phyloP scores from a whole-genome alignment of 2,113 vertebrate genomes.

The Mus pahari region DNA sequence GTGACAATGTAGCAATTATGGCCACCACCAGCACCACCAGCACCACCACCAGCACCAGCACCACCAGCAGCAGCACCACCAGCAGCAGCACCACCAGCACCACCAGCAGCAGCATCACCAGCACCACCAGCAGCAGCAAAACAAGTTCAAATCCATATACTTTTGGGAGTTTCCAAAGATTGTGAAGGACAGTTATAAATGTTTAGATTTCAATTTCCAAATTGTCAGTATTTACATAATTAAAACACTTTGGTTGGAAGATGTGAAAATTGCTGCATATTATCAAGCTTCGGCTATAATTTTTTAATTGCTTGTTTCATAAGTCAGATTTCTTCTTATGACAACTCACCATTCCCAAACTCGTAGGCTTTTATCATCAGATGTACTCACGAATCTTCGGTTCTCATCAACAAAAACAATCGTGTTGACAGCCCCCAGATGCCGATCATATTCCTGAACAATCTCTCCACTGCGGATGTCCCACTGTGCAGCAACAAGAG shows the following conservation, averaged over 20 bases:
- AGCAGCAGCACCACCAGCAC: no score
- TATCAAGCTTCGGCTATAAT: neutral
- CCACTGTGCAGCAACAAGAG: constrained; percentile 89
- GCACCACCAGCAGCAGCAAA: neutral
- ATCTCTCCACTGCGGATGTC: constrained; percentile 96
- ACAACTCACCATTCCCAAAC: constrained; percentile 98
- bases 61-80: neutral
- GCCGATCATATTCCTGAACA: constrained; percentile 98
- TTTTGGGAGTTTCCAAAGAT: neutral
- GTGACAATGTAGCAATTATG: neutral
- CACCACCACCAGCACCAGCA: neutral
- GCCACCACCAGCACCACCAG: neutral
- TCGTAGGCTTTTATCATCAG: constrained; percentile 98
- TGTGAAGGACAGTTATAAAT: neutral
- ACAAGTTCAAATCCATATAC: neutral
- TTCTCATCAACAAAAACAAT: constrained; percentile 99
- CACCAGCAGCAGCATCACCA: neutral
- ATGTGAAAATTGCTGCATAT: constrained; percentile 1
- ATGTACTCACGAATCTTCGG: constrained; percentile 98
- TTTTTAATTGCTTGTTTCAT: constrained; percentile 63
- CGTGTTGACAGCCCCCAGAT: constrained; percentile 99
- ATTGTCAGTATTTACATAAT: constrained; percentile 55
- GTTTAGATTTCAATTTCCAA: constrained; percentile 37
- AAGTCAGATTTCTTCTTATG: constrained; percentile 55
- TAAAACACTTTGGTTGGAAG: constrained; percentile 46